phyloP scores from a whole-genome alignment of 1,140 invertebrate genomes.

The Caenorhabditis brenneri region DNA sequence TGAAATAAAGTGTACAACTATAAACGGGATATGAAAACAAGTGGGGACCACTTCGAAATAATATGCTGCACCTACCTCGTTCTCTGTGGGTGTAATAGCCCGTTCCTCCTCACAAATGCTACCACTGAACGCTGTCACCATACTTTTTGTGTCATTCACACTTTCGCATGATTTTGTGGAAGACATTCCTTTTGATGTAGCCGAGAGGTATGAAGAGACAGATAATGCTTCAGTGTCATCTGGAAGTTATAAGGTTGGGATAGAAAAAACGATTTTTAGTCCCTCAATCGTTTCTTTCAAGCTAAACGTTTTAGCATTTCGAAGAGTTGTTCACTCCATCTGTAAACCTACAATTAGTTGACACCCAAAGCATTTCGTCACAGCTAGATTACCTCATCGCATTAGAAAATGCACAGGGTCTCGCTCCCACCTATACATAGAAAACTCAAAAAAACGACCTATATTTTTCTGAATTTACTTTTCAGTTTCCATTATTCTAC shows the following conservation, averaged over 20 bases:
- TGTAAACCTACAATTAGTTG: too few relatives aligned
- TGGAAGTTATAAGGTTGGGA: not conserved
- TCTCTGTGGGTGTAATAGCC: constrained; percentile 64
- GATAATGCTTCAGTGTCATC: constrained; percentile 50
- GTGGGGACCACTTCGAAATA: not conserved
- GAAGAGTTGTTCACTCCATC: too few relatives aligned
- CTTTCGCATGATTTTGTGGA: constrained; percentile 51
- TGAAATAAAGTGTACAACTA: not conserved
- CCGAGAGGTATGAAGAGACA: constrained; percentile 47
- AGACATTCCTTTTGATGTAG: constrained; percentile 49
- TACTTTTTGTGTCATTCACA: constrained; percentile 61
- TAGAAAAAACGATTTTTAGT: too few relatives aligned
- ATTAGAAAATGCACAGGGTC: too few relatives aligned
- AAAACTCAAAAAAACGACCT: too few relatives aligned
- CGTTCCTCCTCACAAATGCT: constrained; percentile 61
- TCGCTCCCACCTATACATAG: too few relatives aligned
- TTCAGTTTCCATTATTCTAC: not conserved
- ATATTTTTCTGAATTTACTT: too few relatives aligned
- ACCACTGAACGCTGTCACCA: constrained; percentile 66
- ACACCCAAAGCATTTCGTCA: too few relatives aligned
- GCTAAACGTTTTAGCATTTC: not conserved
- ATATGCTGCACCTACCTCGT: constrained; percentile 54
- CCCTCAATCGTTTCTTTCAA: too few relatives aligned
- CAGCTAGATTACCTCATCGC: too few relatives aligned
- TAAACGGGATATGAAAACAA: not conserved